phyloP scores from a whole-genome alignment of 2,113 vertebrate species.

The Gavialis gangeticus region DNA sequence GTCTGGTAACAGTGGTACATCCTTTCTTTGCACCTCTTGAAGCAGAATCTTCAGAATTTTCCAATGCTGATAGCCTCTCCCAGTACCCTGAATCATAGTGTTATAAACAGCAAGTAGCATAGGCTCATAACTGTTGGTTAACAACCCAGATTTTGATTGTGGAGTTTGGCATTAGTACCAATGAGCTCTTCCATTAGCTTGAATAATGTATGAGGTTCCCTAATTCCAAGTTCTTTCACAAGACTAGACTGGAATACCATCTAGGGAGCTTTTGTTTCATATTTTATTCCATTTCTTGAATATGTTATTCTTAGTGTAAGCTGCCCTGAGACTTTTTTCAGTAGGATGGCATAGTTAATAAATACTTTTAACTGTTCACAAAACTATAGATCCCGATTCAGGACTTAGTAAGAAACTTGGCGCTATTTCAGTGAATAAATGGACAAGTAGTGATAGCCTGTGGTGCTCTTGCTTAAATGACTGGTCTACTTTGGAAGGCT shows the following conservation, averaged over 20 bases:
- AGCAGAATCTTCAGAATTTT: no score
- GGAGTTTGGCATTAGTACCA: background rate
- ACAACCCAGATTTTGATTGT: background rate
- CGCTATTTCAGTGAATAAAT: background rate
- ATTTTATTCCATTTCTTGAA: no score
- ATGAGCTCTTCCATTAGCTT: background rate
- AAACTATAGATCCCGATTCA: background rate
- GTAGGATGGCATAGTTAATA: background rate
- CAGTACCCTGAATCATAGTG: no score
- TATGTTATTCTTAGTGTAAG: no score
- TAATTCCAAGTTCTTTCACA: no score
- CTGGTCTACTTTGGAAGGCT: background rate
- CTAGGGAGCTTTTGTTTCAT: no score
- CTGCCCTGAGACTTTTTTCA: no score
- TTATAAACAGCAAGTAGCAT: background rate
- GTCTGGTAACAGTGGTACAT: no score
- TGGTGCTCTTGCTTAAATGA: no score
- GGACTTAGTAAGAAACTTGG: background rate
- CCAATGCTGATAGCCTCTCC: no score
- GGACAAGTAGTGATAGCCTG: background rate
- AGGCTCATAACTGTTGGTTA: background rate
- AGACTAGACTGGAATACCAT: no score
- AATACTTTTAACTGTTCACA: background rate
- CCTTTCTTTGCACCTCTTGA: no score
- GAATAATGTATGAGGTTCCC: background rate